A percentile compares a stretch with the other conserved stretches of the same genome.
These are phyloP conservation scores for Timema podura DNA, from an alignment of 2,888 invertebrate genomes.

Conservation along the genomic window DNA sequence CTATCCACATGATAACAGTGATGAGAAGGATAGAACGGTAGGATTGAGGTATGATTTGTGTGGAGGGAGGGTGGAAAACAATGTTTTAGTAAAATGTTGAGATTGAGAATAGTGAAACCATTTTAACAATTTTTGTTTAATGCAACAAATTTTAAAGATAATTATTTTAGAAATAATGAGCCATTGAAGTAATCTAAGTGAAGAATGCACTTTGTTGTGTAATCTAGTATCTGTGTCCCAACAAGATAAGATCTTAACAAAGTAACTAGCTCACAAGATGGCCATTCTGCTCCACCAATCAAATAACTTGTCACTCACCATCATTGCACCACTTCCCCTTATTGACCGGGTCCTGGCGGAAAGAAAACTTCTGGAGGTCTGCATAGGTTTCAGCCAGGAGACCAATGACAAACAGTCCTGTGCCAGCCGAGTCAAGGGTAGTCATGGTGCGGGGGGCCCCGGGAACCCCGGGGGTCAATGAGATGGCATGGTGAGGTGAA, in stretches of 20 bases:
- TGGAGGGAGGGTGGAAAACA: no score
- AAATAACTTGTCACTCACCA: conserved; percentile 50
- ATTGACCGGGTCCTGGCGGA: conserved; percentile 82
- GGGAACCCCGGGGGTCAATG: conserved; percentile 51
- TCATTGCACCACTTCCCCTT: conserved; percentile 92
- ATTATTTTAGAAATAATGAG: no score
- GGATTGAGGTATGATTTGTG: no score
- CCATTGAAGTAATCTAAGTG: no score
- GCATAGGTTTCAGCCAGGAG: conserved; percentile 85
- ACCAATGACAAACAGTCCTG: conserved; percentile 79
- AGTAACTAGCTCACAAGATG: background rate
- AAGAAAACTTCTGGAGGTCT: conserved; percentile 88
- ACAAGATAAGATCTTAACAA: background rate
- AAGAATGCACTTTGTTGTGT: no score
- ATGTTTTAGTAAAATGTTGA: no score
- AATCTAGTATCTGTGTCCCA: no score
- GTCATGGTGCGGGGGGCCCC: conserved; percentile 68
- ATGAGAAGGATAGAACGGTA: no score
- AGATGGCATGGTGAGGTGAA: conserved; percentile 73
- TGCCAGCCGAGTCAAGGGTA: conserved; percentile 79
- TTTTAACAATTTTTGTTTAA: no score
- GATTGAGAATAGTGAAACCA: no score
- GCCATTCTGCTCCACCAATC: background rate
- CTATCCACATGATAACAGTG: no score
- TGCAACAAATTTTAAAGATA: no score